Evolutionary conservation across 1,140 invertebrate genomes (phyloP).

Genomic region (Procambarus virginalis): DNA sequence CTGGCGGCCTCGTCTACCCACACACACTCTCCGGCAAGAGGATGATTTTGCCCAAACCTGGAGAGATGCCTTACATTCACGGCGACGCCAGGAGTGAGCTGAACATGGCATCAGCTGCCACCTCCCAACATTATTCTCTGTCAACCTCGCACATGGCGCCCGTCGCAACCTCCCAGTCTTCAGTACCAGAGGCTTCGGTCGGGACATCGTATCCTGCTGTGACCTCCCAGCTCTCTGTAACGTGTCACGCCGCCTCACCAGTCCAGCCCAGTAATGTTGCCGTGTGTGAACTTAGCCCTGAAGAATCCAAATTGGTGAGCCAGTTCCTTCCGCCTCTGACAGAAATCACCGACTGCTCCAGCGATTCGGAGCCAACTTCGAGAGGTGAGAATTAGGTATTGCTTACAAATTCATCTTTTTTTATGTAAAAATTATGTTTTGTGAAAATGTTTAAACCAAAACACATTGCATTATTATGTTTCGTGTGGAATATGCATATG

Average conservation of each 20-base stretch:
- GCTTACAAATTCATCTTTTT: too few species aligned
- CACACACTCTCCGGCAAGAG: conserved; percentile 34
- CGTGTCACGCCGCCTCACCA: neutral
- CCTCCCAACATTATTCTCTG: neutral
- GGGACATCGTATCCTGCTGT: neutral
- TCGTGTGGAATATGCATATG: too few species aligned
- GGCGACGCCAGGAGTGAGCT: neutral
- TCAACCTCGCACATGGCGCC: neutral
- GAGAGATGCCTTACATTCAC: conserved; percentile 24
- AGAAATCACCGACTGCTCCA: conserved; percentile 34
- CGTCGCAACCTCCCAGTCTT: neutral
- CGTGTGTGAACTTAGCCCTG: conserved; percentile 50
- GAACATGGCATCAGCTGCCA: neutral
- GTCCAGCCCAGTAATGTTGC: conserved; percentile 1
- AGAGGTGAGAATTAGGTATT: conserved; percentile 36
- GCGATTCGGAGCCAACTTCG: conserved; percentile 31
- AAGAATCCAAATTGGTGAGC: conserved; percentile 43
- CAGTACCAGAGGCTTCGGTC: neutral
- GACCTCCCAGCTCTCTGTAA: neutral
- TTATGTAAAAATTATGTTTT: too few species aligned
- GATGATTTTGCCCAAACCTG: conserved; percentile 30
- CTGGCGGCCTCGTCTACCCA: conserved; percentile 9
- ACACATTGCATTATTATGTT: too few species aligned
- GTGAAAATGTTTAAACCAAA: too few species aligned
- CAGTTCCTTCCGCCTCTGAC: conserved; percentile 46